Evolutionary conservation across 2,797 vertebrate species (phyloP).

Genomic region (Falco peregrinus): DNA sequence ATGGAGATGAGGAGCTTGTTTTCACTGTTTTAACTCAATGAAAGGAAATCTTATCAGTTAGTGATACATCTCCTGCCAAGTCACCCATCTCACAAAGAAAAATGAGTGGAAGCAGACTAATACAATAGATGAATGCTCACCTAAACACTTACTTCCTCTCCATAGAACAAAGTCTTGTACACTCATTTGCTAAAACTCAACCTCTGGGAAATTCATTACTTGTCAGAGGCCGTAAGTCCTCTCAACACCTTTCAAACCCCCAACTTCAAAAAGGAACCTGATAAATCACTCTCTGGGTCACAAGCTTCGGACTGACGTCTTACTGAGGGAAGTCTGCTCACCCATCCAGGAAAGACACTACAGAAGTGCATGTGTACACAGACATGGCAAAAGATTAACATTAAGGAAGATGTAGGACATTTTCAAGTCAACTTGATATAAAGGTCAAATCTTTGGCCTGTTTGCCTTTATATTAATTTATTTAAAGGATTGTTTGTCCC

Average conservation of each 20-base stretch:
- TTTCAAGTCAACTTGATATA: background rate
- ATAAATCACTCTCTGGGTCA: background rate
- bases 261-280: background rate
- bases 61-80: background rate
- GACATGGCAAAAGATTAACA: background rate
- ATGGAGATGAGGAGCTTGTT: background rate
- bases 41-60: background rate
- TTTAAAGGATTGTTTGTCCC: background rate
- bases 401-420: background rate
- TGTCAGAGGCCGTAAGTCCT: background rate
- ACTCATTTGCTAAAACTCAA: background rate
- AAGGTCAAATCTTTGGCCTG: background rate
- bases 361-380: background rate
- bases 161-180: background rate
- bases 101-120: background rate
- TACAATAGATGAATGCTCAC: background rate
- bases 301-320: background rate
- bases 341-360: background rate
- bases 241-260: background rate
- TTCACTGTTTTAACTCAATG: background rate
- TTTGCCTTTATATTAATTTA: background rate
- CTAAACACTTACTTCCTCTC: background rate
- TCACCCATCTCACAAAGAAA: background rate
- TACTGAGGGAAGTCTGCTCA: background rate
- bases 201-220: background rate